A percentile compares a stretch with the other conserved stretches of the same genome.
Evolutionary conservation across 2,797 vertebrate species (phyloP).

Genomic region (Eptatretus atami): DNA sequence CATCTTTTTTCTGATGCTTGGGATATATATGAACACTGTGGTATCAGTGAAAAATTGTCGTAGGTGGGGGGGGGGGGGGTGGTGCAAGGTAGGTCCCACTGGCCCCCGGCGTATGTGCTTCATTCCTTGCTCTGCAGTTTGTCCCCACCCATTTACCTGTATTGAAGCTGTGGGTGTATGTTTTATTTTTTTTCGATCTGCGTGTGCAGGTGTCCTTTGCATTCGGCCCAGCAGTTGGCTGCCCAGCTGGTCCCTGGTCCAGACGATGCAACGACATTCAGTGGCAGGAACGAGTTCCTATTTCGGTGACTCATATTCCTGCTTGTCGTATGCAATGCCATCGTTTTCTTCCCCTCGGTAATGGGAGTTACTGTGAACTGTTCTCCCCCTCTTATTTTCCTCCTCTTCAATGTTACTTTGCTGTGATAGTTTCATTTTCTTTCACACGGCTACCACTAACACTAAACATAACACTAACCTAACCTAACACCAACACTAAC

Average conservation of each 20-base stretch:
- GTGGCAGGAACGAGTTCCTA: constrained; percentile 61
- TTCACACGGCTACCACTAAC: neutral
- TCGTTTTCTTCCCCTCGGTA: constrained; percentile 62
- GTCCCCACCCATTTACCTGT: too few species aligned
- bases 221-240: constrained; percentile 36
- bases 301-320: constrained; percentile 87
- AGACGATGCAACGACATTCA: constrained; percentile 88
- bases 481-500: too few species aligned
- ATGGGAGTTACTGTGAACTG: constrained; percentile 13
- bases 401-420: constrained; percentile 10
- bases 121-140: neutral
- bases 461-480: too few species aligned
- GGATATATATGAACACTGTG: too few species aligned
- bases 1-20: too few species aligned
- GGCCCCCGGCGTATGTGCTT: neutral
- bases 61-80: too few species aligned
- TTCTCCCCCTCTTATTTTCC: neutral
- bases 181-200: neutral
- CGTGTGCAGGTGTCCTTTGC: constrained; percentile 41
- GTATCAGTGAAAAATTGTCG: too few species aligned
- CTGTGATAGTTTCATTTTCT: constrained; percentile 9
- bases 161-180: too few species aligned
- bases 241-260: constrained; percentile 48
- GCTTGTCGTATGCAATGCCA: constrained; percentile 83
- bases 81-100: too few species aligned